Percentiles rank a stretch among this genome's conserved stretches.
Evolutionary conservation across 2,113 vertebrate species (phyloP).

Genomic region (Zosterops lateralis): DNA sequence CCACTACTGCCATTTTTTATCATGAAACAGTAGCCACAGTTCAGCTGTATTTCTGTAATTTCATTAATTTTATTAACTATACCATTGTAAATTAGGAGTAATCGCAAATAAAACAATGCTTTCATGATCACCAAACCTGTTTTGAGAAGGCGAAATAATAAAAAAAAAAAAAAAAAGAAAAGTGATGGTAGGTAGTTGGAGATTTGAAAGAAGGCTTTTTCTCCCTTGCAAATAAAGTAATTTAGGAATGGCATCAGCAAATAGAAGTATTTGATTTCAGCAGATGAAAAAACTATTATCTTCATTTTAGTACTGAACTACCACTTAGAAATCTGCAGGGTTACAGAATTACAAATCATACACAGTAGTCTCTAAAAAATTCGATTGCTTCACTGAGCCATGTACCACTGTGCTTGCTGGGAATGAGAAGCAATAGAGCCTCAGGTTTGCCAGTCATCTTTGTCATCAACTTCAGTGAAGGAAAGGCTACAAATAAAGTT

Average conservation of each 20-base stretch:
- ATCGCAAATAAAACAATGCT: neutral
- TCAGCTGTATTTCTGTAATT: neutral
- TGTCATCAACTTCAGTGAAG: neutral
- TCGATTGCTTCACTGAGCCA: accelerated
- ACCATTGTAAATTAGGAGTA: neutral
- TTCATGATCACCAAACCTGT: neutral
- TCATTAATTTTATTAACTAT: neutral
- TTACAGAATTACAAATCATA: neutral
- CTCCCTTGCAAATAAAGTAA: neutral
- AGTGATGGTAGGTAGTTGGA: neutral
- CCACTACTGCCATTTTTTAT: neutral
- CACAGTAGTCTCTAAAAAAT: neutral
- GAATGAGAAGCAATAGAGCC: neutral
- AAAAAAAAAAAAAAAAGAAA: neutral
- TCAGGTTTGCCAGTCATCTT: neutral
- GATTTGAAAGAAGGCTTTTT: neutral
- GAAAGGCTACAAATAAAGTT: neutral
- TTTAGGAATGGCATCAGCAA: neutral
- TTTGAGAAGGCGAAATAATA: neutral
- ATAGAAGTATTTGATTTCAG: neutral
- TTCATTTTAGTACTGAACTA: neutral
- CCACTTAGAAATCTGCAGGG: neutral
- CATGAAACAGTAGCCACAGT: neutral
- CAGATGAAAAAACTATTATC: neutral
- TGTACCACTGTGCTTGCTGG: neutral